phyloP scores from a whole-genome alignment of 1,140 invertebrate genomes.

The Eurosta solidaginis region DNA sequence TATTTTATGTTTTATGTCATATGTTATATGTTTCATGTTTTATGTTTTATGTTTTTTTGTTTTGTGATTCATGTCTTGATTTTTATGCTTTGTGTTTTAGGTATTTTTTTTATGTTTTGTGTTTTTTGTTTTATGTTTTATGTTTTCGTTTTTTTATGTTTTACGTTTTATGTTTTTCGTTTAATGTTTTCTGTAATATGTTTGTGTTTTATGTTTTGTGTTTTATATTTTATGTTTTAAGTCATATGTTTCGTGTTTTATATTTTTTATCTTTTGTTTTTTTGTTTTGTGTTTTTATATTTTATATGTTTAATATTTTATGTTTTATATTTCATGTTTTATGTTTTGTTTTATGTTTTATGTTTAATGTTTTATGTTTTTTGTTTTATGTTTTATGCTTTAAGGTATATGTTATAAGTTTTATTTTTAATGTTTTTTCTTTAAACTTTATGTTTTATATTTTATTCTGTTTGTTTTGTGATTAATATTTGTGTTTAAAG shows the following conservation, averaged over 20 bases:
- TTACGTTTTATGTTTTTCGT: not conserved
- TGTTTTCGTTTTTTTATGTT: not conserved
- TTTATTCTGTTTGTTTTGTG: too few species aligned
- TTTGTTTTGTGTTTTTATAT: not conserved
- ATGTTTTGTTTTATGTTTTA: not conserved
- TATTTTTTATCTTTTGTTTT: not conserved
- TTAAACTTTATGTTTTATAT: not conserved
- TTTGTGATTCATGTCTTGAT: not conserved
- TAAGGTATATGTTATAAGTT: not conserved
- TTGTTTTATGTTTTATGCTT: not conserved
- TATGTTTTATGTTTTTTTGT: not conserved
- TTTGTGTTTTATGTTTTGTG: not conserved
- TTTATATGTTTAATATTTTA: not conserved
- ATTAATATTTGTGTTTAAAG: too few species aligned
- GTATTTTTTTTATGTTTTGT: not conserved
- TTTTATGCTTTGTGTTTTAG: not conserved
- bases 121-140: not conserved
- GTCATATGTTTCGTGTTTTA: too few species aligned
- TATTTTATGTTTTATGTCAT: too few species aligned
- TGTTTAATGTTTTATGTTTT: not conserved
- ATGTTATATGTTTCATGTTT: not conserved
- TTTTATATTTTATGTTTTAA: not conserved
- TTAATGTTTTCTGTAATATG: not conserved
- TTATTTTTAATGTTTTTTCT: not conserved
- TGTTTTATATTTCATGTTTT: not conserved